These are phyloP conservation scores for Aleadryas rufinucha DNA, from an alignment of 2,113 vertebrate genomes.

Conservation along the genomic window DNA sequence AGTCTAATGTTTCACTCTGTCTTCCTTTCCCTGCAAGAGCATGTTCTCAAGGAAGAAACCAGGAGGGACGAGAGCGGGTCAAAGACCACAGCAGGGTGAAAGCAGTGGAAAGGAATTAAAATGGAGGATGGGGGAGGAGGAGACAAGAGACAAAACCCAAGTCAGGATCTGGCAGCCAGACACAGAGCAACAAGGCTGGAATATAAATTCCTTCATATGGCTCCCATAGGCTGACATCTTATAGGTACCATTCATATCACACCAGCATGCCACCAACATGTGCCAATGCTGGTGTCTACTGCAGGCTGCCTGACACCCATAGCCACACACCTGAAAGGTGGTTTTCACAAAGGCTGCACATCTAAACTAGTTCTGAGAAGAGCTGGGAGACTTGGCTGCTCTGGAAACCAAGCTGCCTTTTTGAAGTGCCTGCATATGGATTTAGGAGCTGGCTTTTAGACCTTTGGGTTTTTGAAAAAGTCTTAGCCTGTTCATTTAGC, in stretches of 20 bases:
- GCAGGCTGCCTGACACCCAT: not conserved
- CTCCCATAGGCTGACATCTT: not conserved
- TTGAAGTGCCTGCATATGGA: not conserved
- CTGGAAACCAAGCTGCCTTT: not conserved
- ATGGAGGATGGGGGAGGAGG: conserved; percentile 7
- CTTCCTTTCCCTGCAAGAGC: conserved; percentile 28
- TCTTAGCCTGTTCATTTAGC: not conserved
- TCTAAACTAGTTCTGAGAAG: not conserved
- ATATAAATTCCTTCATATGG: not conserved
- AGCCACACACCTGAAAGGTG: not conserved
- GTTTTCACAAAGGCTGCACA: not conserved
- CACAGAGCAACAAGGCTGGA: not conserved
- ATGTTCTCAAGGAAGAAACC: conserved; percentile 46
- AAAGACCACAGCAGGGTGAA: conserved; percentile 41
- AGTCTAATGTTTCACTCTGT: conserved; percentile 65
- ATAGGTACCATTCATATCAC: not conserved
- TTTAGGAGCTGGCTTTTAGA: not conserved
- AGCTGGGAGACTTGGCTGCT: not conserved
- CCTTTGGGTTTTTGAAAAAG: not conserved
- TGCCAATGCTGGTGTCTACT: not conserved
- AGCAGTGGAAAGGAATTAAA: conserved; percentile 38
- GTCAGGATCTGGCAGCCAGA: conserved; percentile 30
- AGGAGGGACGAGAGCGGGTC: conserved; percentile 5
- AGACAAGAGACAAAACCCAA: conserved; percentile 19
- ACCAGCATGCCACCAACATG: not conserved